Conservation (phyloP, 1,140 invertebrate genomes). For the Drosophila mayri region DNA sequence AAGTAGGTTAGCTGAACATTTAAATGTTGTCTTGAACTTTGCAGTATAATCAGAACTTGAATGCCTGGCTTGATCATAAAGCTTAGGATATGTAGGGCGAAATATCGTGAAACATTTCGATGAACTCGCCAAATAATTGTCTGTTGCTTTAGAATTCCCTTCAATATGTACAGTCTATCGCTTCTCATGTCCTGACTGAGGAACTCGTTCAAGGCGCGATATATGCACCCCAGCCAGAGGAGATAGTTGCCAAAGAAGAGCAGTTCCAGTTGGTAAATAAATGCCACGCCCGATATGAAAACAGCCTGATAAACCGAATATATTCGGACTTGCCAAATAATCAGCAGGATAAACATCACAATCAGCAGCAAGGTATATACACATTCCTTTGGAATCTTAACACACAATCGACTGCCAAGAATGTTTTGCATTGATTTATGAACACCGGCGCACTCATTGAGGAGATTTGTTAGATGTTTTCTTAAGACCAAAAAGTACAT, state of each 20-base stretch:
- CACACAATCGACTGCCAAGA: conserved; percentile 48
- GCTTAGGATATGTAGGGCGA: conserved; percentile 46
- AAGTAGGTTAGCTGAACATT: conserved; percentile 19
- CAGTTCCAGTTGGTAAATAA: conserved; percentile 56
- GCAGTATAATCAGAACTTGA: neutral
- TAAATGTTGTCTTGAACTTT: conserved; percentile 3
- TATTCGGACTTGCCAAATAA: conserved; percentile 45
- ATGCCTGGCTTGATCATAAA: conserved; percentile 28
- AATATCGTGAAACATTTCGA: conserved; percentile 39
- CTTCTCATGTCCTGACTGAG: conserved; percentile 43
- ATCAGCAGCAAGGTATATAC: conserved; percentile 38
- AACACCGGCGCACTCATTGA: conserved; percentile 39
- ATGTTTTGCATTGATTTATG: conserved; percentile 32
- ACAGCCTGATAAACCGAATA: conserved; percentile 55
- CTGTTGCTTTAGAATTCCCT: conserved; percentile 32
- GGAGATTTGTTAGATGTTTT: conserved; percentile 34
- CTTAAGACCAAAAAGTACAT: conserved; percentile 52
- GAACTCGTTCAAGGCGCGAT: conserved; percentile 50
- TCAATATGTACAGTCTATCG: conserved; percentile 22
- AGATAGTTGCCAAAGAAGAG: conserved; percentile 64
- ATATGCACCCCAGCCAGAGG: conserved; percentile 58
- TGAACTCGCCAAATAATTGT: conserved; percentile 30
- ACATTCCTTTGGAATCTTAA: conserved; percentile 37
- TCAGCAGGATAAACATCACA: conserved; percentile 21
- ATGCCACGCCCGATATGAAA: conserved; percentile 48